These are phyloP conservation scores for Pseudanteris insignis DNA, from an alignment of 2,888 invertebrate genomes.

Conservation along the genomic window DNA sequence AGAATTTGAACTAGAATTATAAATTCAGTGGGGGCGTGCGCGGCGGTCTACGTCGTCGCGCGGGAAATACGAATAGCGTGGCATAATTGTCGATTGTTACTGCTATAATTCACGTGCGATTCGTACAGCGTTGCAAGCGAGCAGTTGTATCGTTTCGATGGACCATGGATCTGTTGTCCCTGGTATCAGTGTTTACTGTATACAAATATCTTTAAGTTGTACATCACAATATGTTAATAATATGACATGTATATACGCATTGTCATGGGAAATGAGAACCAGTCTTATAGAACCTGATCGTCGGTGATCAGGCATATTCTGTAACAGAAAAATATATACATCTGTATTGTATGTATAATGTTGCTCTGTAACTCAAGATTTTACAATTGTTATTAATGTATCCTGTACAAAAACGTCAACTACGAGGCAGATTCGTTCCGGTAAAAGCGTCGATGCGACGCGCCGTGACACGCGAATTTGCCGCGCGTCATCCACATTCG, in stretches of 20 bases:
- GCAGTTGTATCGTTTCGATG: slow-evolving; percentile 55
- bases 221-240: slow-evolving; percentile 62
- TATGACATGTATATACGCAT: slow-evolving; percentile 65
- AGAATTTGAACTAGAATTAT: too few relatives aligned
- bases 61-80: too few relatives aligned
- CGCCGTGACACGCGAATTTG: slow-evolving; percentile 2
- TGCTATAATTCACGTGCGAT: too few relatives aligned
- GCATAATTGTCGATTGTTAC: too few relatives aligned
- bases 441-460: slow-evolving; percentile 22
- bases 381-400: slow-evolving; percentile 62
- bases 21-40: too few relatives aligned
- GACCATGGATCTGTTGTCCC: slow-evolving; percentile 53
- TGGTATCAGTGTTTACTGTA: slow-evolving; percentile 60
- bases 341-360: slow-evolving; percentile 67
- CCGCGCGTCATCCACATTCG: slow-evolving; percentile 1
- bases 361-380: slow-evolving; percentile 68
- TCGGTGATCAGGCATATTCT: slow-evolving; percentile 65
- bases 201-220: slow-evolving; percentile 65
- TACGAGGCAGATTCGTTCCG: slow-evolving; percentile 56
- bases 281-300: slow-evolving; percentile 64
- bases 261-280: slow-evolving; percentile 67
- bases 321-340: slow-evolving; percentile 68
- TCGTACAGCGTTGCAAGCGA: slow-evolving; percentile 46
- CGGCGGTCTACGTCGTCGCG: too few relatives aligned
- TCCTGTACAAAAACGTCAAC: slow-evolving; percentile 66